Percentiles rank a stretch among this genome's conserved stretches.
phyloP scores from a whole-genome alignment of 2,113 vertebrate genomes.

The Ciconia maguari region DNA sequence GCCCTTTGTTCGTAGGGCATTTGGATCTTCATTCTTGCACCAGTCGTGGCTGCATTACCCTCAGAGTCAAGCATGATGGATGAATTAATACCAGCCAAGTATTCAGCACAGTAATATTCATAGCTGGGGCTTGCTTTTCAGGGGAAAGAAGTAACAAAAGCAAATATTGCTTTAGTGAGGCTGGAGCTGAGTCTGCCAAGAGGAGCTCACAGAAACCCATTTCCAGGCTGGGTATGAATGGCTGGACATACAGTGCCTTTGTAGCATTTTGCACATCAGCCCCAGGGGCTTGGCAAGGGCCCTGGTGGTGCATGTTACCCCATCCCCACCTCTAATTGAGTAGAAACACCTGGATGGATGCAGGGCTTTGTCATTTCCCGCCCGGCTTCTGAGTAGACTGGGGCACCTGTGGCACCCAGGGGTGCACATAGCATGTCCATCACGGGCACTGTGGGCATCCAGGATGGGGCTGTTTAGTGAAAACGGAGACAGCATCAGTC shows the following conservation, averaged over 20 bases:
- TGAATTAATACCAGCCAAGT: neutral
- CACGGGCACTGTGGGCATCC: neutral
- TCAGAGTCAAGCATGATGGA: neutral
- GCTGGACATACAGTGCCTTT: neutral
- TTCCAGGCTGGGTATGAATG: neutral
- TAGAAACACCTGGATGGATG: neutral
- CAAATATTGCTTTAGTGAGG: neutral
- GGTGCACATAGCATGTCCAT: neutral
- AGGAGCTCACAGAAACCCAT: neutral
- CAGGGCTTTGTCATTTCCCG: neutral
- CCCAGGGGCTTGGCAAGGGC: neutral
- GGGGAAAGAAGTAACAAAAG: neutral
- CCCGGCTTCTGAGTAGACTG: neutral
- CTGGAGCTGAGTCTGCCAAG: neutral
- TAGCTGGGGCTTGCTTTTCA: neutral
- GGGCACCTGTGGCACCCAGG: neutral
- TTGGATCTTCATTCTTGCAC: neutral
- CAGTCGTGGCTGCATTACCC: neutral
- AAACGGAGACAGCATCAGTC: neutral
- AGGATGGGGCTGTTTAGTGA: no score
- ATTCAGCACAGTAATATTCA: neutral
- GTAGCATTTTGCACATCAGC: neutral
- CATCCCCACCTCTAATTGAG: neutral
- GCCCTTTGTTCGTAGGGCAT: neutral
- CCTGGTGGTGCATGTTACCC: neutral